Base-by-base conservation (phyloP, 2,888 invertebrate genomes). In the Endotricha flammealis region DNA sequence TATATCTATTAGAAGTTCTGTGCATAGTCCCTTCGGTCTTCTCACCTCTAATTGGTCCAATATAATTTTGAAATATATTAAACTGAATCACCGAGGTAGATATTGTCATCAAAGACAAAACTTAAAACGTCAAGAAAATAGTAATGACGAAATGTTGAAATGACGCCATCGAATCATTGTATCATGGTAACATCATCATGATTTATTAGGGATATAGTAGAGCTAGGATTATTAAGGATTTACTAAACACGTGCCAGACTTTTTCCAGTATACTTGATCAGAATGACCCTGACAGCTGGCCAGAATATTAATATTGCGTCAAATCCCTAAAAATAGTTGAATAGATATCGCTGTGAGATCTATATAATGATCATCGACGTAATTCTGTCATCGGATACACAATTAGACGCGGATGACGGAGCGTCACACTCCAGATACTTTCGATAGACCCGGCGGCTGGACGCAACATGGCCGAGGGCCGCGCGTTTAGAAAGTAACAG, bases 361-460 rank as follows among this genome's bases (percentile, higher is more conserved):
- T 60, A 57, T 64, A 67, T 57, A 60, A 67, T 65, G 46, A 59
- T 46, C 62, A 66, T 69, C 59, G 57, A 67, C 61, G 59, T 76
- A 71, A 72, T 62, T 75, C 72, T 76, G 71, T 79, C 77, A 73
- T 56, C 75, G 57, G 41, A 30, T 50, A 57, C 62, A 55, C 68
- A 62, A 72, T 71, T 69, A 73, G 58, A 67, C 41, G 39, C 48
- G 50, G 46, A 46, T 58, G 60, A 56, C 53, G 52, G 42, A 53
- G 50, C 55, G 55, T 57, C 56, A 53, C 46, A 53, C 39, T 53
- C 50, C 49, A 55, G 53, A 54, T 44, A 44, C 41, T 50, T 48
- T 45, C 28, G 38, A 42, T 42, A 17, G 33, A 27, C 36, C 6
- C 33, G 27, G 10, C 12, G 14, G 25, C 20, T 29, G 28, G 22